These are phyloP conservation scores for Philaethria dido DNA, from an alignment of 2,888 invertebrate species.

Conservation along the genomic window DNA sequence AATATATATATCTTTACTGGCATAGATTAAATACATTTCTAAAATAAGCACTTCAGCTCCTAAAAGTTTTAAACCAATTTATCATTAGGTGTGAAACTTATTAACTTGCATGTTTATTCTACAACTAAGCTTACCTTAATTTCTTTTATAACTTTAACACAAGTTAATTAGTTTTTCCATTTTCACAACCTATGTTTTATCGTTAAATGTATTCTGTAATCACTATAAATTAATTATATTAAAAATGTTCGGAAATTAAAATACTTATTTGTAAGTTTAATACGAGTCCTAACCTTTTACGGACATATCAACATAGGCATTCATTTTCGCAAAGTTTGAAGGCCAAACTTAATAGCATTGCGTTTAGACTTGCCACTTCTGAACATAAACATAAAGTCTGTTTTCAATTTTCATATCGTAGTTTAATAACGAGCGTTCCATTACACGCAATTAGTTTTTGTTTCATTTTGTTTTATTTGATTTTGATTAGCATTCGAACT, in stretches of 20 bases:
- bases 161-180: slow-evolving; percentile 2
- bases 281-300: slow-evolving; percentile 65
- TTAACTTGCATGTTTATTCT: neutral
- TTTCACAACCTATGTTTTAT: slow-evolving; percentile 30
- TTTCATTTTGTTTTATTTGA: neutral
- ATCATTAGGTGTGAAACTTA: neutral
- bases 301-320: slow-evolving; percentile 59
- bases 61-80: neutral
- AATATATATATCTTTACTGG: neutral
- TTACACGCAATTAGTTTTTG: slow-evolving; percentile 39
- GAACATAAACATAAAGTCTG: slow-evolving; percentile 55
- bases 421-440: slow-evolving; percentile 44
- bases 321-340: slow-evolving; percentile 61
- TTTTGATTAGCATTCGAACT: neutral
- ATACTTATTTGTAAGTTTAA: slow-evolving; percentile 28
- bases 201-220: slow-evolving; percentile 38
- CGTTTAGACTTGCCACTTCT: slow-evolving; percentile 41
- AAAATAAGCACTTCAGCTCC: neutral
- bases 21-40: neutral
- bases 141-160: slow-evolving; percentile 16
- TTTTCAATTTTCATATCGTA: slow-evolving; percentile 53
- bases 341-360: slow-evolving; percentile 54
- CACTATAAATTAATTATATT: neutral
- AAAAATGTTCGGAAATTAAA: neutral
- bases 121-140: slow-evolving; percentile 25